Conservation (phyloP, 2,888 invertebrate genomes). For the Brachynemurus nebulosus region DNA sequence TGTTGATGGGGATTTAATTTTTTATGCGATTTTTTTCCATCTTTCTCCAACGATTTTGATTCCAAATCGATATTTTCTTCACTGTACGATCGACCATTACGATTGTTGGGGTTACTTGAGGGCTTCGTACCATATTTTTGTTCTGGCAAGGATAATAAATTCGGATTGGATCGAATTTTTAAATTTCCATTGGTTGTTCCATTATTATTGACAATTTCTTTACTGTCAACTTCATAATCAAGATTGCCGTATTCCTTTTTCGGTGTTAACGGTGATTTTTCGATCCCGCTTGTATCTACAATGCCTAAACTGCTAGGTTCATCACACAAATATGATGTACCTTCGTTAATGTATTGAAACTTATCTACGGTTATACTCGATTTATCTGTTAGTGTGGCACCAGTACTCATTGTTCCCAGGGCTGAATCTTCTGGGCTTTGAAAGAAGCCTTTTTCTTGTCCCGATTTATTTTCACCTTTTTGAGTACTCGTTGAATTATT, state of each 20-base stretch:
- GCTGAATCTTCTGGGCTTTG: constrained; percentile 37
- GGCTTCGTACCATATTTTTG: constrained; percentile 13
- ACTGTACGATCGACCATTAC: background rate
- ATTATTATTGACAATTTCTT: constrained; percentile 13
- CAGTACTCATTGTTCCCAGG: constrained; percentile 37
- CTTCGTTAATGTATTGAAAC: constrained; percentile 5
- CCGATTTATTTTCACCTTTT: constrained; percentile 7
- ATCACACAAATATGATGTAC: constrained; percentile 4
- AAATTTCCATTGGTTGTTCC: constrained; percentile 5
- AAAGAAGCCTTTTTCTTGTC: constrained; percentile 12
- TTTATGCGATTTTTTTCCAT: background rate
- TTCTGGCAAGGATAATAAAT: constrained; percentile 15
- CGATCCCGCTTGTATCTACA: background rate
- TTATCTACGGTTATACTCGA: background rate
- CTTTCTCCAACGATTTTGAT: background rate
- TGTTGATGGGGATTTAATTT: background rate
- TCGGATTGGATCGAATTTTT: constrained; percentile 12
- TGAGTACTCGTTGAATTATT: constrained; percentile 20
- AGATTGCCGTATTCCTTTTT: constrained; percentile 9
- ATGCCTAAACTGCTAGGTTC: constrained; percentile 3
- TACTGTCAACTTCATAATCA: constrained; percentile 11
- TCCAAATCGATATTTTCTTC: background rate
- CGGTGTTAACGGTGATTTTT: constrained; percentile 9
- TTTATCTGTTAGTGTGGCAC: constrained; percentile 9
- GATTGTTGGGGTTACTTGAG: background rate